Evolutionary conservation across 2,113 vertebrate species (phyloP).

Genomic region (Hylia prasina): DNA sequence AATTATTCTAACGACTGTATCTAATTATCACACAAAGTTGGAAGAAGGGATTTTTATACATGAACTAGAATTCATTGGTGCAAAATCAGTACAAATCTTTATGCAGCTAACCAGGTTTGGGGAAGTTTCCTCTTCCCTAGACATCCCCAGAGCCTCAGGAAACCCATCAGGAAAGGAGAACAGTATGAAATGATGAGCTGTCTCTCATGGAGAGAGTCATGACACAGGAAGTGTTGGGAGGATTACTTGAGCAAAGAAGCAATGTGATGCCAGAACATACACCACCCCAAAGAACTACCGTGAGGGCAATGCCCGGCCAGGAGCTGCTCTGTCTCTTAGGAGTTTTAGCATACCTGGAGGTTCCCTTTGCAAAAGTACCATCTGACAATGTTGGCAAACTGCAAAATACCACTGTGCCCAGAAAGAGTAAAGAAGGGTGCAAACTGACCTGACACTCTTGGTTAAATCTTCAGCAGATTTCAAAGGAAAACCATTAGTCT

Average conservation of each 20-base stretch:
- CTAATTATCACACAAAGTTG: neutral
- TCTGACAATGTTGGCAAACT: neutral
- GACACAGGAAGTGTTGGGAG: neutral
- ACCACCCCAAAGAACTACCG: neutral
- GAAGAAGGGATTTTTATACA: neutral
- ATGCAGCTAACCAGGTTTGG: neutral
- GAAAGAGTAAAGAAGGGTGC: neutral
- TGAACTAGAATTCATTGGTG: neutral
- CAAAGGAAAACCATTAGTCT: neutral
- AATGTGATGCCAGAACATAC: neutral
- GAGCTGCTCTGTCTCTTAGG: neutral
- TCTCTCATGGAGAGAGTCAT: neutral
- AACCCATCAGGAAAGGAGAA: neutral
- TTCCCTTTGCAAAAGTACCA: neutral
- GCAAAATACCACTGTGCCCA: neutral
- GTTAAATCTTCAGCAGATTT: neutral
- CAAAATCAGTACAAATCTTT: neutral
- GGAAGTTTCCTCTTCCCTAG: neutral
- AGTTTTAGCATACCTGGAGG: neutral
- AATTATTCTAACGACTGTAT: neutral
- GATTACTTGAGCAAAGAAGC: neutral
- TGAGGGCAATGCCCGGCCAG: neutral
- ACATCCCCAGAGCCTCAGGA: neutral
- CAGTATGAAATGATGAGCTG: neutral
- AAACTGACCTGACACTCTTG: neutral